phyloP scores from a whole-genome alignment of 2,888 invertebrate genomes.

The Drosophila eohydei region DNA sequence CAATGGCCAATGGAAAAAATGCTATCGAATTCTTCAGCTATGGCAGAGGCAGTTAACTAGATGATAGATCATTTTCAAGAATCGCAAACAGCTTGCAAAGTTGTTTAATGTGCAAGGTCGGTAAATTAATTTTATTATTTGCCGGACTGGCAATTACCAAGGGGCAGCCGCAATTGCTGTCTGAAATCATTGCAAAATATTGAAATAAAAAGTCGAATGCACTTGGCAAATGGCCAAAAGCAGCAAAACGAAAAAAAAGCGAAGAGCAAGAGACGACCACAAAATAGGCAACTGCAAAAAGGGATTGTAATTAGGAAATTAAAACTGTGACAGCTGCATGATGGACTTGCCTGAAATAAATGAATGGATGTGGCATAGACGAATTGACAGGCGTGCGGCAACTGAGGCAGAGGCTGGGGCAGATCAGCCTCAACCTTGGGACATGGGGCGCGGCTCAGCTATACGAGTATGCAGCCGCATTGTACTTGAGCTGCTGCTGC shows the following conservation, averaged over 20 bases:
- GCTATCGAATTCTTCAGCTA: neutral
- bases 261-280: conserved; percentile 5
- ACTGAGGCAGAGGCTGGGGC: neutral
- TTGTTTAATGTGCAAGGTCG: neutral
- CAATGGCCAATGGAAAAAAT: neutral
- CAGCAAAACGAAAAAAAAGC: neutral
- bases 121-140: conserved; percentile 56
- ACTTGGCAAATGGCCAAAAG: conserved; percentile 58
- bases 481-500: conserved; percentile 51
- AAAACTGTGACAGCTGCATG: conserved; percentile 75
- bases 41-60: neutral
- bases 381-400: conserved; percentile 54
- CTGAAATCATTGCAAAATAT: conserved; percentile 73
- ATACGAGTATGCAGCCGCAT: conserved; percentile 35
- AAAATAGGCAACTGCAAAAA: conserved; percentile 37
- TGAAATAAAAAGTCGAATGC: conserved; percentile 45
- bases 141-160: conserved; percentile 55
- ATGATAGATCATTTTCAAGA: neutral
- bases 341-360: conserved; percentile 75
- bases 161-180: conserved; percentile 52
- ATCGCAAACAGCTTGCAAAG: neutral
- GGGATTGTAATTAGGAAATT: conserved; percentile 77
- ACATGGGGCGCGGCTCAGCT: conserved; percentile 36
- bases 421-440: conserved; percentile 58
- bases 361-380: conserved; percentile 64